Base-by-base conservation (phyloP, 1,140 invertebrate genomes). In the Lepidotrigona ventralis region DNA sequence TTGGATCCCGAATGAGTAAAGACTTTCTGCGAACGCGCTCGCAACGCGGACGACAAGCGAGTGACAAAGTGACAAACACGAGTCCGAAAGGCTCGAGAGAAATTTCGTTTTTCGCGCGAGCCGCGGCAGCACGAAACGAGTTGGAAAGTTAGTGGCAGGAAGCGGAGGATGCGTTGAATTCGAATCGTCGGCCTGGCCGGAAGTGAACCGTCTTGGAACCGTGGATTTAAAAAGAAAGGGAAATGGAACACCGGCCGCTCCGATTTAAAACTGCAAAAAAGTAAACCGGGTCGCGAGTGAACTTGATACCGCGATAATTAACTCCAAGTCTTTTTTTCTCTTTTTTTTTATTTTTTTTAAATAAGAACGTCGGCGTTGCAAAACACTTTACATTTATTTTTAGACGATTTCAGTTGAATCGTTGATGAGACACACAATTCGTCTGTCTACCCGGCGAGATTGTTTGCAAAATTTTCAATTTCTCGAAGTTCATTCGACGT, bases 201-300 rank as follows among this genome's bases (percentile, higher is more conserved):
- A 90, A 87, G 83, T 83, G 64, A 83, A 81, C 51, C 77, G 83
- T 84, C 85, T 89, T 89, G 86, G 79, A 85, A 85, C 76, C 76
- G 86, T 85, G 76, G 60, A 58, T 85, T 84, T 83, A 68, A 82
- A 89, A 88, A 76, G 71, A 68, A 80, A 70, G 63, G 64, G 63
- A 77, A 88, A 86, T 68, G 64, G 29, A 53, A 83, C 74, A 80
- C 29, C 51, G 56, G 54, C 29, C 23, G 63, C 63, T 82, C 53
- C 26, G 80, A 69, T 82, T 77, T 21, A 77, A 46, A 46, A 69
- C 80, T 12, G 5, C n/a, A 19, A 1, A 19, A 1, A 74, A 81
- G 71, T 75, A 74, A 81, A 81, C 79, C 71, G 56, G 79, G 79
- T 81, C 79, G 63, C 60, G 33, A 68, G 58, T 72, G 11, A 63